A percentile compares a stretch with the other conserved stretches of the same genome.
These are phyloP conservation scores for Trachythela sp. DNA, from an alignment of 64 coral and sea anemone species.

Conservation along the genomic window DNA sequence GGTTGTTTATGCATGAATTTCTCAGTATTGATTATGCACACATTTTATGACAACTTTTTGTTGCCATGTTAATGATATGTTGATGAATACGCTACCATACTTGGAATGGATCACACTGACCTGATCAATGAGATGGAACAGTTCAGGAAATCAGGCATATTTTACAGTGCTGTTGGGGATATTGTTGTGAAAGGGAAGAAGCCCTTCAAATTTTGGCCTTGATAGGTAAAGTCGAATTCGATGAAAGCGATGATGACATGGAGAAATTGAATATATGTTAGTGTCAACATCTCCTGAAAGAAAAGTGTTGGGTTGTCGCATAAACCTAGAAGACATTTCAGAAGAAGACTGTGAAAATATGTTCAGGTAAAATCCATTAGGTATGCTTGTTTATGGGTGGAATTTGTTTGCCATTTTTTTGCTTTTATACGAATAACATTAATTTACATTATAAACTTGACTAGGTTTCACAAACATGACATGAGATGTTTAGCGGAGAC, in stretches of 20 bases:
- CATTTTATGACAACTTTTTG: no score
- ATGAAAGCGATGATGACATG: not conserved
- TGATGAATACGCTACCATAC: no score
- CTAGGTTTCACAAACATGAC: constrained; percentile 17
- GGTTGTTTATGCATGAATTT: no score
- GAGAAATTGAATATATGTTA: not conserved
- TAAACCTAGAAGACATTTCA: not conserved
- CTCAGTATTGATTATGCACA: no score
- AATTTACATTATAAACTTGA: not conserved
- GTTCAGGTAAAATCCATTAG: not conserved
- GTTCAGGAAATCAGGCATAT: no score
- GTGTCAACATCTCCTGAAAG: not conserved
- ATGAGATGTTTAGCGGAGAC: not conserved
- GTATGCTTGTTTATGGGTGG: not conserved
- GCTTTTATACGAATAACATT: not conserved
- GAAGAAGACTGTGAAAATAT: not conserved
- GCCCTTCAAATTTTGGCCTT: not conserved
- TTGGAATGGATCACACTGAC: no score
- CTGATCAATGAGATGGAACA: no score
- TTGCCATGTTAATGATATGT: no score
- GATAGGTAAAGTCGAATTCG: not conserved
- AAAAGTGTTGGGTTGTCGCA: not conserved
- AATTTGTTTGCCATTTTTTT: not conserved
- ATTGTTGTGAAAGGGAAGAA: not conserved
- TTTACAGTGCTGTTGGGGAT: no score